phyloP scores from a whole-genome alignment of 2,113 vertebrate species.

The Monopterus albus region DNA sequence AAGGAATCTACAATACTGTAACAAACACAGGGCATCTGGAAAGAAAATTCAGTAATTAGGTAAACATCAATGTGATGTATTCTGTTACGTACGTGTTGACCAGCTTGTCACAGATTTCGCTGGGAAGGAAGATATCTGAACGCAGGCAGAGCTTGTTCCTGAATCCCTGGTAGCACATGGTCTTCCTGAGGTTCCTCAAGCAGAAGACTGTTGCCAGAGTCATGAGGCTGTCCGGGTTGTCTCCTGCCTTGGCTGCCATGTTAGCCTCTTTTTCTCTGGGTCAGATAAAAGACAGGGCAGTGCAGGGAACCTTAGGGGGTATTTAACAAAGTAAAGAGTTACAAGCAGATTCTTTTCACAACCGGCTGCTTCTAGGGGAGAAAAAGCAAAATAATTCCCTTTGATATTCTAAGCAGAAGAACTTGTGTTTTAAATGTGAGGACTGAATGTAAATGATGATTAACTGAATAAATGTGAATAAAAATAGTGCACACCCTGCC shows the following conservation, averaged over 20 bases:
- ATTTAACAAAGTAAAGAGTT: constrained; percentile 7
- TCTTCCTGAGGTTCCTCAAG: constrained; percentile 92
- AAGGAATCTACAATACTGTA: not conserved
- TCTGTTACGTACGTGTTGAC: constrained; percentile 88
- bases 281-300: constrained; percentile 54
- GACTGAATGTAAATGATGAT: too few species aligned
- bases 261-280: constrained; percentile 50
- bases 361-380: too few species aligned
- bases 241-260: constrained; percentile 84
- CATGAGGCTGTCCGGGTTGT: constrained; percentile 95
- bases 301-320: constrained; percentile 54
- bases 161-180: constrained; percentile 92
- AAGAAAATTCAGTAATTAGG: not conserved
- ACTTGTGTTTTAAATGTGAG: too few species aligned
- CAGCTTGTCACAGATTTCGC: constrained; percentile 96
- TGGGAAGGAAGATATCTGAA: constrained; percentile 95
- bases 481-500: not conserved
- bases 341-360: not conserved
- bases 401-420: not conserved
- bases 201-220: constrained; percentile 91
- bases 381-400: too few species aligned
- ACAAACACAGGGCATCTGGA: not conserved
- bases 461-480: not conserved
- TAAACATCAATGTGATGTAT: not conserved
- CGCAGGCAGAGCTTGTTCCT: constrained; percentile 88